Base-by-base conservation (phyloP, 1,140 invertebrate genomes). In the Araneus ventricosus region DNA sequence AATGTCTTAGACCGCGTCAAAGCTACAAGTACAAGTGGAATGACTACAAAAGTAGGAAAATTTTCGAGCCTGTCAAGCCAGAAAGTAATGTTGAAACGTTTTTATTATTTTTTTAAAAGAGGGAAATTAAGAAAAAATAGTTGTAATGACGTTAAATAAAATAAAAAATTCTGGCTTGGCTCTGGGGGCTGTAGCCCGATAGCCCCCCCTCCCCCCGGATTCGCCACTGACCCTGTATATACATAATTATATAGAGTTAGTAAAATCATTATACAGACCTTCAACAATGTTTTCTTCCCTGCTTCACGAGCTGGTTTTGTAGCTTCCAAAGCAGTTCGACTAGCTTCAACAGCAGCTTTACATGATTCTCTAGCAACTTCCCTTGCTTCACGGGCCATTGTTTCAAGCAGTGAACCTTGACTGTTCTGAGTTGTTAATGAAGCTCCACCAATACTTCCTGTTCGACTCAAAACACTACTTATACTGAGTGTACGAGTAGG, bases 231-330 rank as follows among this genome's bases (percentile, higher is more conserved):
- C 10, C 17, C 10, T 14, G 4, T 52, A 17, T 17, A 52, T 17
- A 4, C 17, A 0, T 52, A 10, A 1, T 1, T 52, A 52, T 14
- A 14, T 52, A 17, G 10, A 8, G 41, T 45, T 6, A 45, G 10
- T 39, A 80, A 79, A 3, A 80, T 34, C 37, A 80, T 10, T 45
- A 27, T 57, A 39, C 90, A 22, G 37, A 94, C 93, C 61, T 94
- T 94, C 57, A 94, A 86, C 2, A 94, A 41, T 20, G 85, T 98
- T 94, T 98, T 98, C 2, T 97, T 96, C 22, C 97, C 98, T 22
- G 96, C 98, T 96, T 98, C 98, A 94, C 98, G 98, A 5, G 98
- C 98, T 95, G 97, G 98, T 95, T 98, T 99, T 0, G 98, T 98
- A n/a, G 98, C 98, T 2, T 98, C 97, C 27, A 95, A 59, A 97